A percentile compares a stretch with the other conserved stretches of the same genome.
Conservation (phyloP, 2,888 invertebrate genomes). For the Monoplex corrugatus region DNA sequence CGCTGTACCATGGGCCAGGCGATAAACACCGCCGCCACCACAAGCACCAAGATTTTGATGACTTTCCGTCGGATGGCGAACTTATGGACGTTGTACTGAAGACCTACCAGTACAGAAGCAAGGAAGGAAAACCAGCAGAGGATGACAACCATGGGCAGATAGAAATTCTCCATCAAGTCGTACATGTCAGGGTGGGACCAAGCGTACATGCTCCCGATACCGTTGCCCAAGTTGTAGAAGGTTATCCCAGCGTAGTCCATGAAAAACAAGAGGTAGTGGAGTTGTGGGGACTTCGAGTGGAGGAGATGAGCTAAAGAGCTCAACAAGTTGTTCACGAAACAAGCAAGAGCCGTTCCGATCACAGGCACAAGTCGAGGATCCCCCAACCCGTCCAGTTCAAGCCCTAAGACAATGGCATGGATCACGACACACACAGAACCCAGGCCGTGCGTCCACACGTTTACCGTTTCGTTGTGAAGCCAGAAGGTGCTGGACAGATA, state of each 20-base stretch:
- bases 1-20: conserved; percentile 58
- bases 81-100: conserved; percentile 62
- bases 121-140: conserved; percentile 63
- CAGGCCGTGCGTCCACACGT: conserved; percentile 73
- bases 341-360: conserved; percentile 62
- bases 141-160: conserved; percentile 61
- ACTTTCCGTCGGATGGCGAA: conserved; percentile 63
- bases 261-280: conserved; percentile 70
- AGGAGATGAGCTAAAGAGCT: conserved; percentile 68
- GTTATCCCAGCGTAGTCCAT: conserved; percentile 73
- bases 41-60: conserved; percentile 62
- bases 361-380: conserved; percentile 57
- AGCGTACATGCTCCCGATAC: conserved; percentile 63
- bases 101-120: conserved; percentile 49
- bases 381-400: conserved; percentile 41
- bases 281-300: conserved; percentile 66
- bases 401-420: conserved; percentile 46
- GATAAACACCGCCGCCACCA: conserved; percentile 54
- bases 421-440: conserved; percentile 61
- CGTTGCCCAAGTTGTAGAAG: conserved; percentile 64
- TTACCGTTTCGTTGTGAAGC: conserved; percentile 73
- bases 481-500: conserved; percentile 68
- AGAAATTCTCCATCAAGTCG: conserved; percentile 42
- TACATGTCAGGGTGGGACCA: conserved; percentile 60
- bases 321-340: conserved; percentile 58